Evolutionary conservation across 1,140 invertebrate species (phyloP).

Genomic region (Brachionus sp.): DNA sequence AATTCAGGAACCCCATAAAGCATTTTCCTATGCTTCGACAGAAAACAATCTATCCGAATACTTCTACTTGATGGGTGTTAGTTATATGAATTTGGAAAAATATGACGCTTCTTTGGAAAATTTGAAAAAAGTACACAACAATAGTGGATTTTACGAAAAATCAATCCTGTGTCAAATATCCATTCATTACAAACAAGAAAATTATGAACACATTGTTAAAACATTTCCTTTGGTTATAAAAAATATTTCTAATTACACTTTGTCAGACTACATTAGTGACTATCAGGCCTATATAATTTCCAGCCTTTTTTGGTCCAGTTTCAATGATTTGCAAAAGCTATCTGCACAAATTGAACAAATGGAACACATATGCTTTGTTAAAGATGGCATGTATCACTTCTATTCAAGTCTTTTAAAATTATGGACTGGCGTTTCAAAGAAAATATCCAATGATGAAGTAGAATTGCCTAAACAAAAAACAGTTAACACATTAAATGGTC

Average conservation of each 20-base stretch:
- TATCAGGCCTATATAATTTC: neutral
- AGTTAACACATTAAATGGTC: neutral
- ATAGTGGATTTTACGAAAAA: neutral
- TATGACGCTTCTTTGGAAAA: neutral
- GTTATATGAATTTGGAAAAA: neutral
- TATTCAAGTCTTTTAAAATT: conserved; percentile 14
- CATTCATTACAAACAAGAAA: neutral
- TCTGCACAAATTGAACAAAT: neutral
- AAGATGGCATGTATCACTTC: neutral
- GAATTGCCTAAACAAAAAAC: neutral
- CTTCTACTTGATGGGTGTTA: neutral
- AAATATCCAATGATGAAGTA: neutral
- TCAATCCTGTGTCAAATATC: neutral
- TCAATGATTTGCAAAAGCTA: neutral
- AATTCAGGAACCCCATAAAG: neutral
- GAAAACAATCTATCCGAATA: conserved; percentile 1
- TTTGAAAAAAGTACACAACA: neutral
- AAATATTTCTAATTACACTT: neutral
- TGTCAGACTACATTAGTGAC: neutral
- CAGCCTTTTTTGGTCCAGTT: conserved; percentile 10
- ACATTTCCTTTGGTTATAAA: neutral
- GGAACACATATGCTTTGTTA: neutral
- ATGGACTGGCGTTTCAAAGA: neutral
- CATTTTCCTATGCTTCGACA: neutral
- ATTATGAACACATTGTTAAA: conserved; percentile 11